Percentiles rank a stretch among this genome's conserved stretches.
These are phyloP conservation scores for Andrena bucephala DNA, from an alignment of 2,888 invertebrate species.

Conservation along the genomic window DNA sequence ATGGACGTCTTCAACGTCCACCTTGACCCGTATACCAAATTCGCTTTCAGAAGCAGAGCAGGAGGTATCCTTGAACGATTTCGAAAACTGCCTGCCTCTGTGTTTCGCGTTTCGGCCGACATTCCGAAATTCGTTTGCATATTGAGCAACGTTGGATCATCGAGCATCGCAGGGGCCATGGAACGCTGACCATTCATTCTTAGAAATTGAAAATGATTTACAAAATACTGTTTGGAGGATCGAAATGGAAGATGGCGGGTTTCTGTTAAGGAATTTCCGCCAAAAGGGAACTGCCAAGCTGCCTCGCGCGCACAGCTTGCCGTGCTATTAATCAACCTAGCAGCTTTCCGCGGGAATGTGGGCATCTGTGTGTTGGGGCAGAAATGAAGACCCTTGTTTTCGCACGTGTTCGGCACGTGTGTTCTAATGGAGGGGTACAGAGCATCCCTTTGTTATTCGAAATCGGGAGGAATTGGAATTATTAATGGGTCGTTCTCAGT, in stretches of 20 bases:
- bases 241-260: background rate
- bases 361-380: constrained; percentile 25
- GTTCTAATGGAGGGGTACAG: background rate
- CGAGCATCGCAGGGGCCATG: too few relatives aligned
- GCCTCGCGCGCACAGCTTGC: background rate
- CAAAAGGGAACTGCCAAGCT: background rate
- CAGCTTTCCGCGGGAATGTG: constrained; percentile 20
- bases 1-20: background rate
- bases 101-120: background rate
- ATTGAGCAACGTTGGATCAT: constrained; percentile 2
- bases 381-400: constrained; percentile 50
- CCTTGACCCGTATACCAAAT: constrained; percentile 27
- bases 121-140: constrained; percentile 14
- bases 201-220: background rate
- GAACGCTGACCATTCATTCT: background rate
- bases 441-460: constrained; percentile 30
- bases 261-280: background rate
- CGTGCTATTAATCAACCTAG: constrained; percentile 37
- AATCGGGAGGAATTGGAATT: constrained; percentile 5
- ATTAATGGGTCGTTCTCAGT: constrained; percentile 24
- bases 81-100: constrained; percentile 23
- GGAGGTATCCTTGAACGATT: constrained; percentile 17
- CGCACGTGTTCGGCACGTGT: constrained; percentile 57
- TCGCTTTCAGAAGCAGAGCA: background rate
- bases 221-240: background rate